Conservation (phyloP, 2,113 vertebrate species). For the Pelobates fuscus region DNA sequence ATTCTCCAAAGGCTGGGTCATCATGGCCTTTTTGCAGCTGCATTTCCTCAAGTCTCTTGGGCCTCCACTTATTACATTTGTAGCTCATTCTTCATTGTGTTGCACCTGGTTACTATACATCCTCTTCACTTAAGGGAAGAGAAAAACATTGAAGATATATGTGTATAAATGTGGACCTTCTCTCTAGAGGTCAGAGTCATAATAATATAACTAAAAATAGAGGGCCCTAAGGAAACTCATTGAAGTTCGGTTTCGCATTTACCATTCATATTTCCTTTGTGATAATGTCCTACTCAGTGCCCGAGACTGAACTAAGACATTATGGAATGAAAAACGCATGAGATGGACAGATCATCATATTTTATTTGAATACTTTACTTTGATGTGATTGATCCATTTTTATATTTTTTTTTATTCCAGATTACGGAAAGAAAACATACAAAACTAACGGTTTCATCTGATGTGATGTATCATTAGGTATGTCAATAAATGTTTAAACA, state of each 20-base stretch:
- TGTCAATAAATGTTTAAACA: no score
- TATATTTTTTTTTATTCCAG: not conserved
- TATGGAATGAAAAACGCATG: not conserved
- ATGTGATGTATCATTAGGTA: no score
- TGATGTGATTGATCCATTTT: not conserved
- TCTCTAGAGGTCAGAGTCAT: conserved; percentile 33
- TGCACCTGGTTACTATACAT: conserved; percentile 44
- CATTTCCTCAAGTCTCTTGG: conserved; percentile 20
- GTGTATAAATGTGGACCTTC: conserved; percentile 52
- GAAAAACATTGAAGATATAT: conserved; percentile 63
- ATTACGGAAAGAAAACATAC: not conserved
- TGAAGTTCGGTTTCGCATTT: conserved; percentile 2
- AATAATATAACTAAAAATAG: conserved; percentile 40
- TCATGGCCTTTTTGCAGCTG: conserved; percentile 19
- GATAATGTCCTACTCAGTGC: conserved; percentile 20
- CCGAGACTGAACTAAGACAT: not conserved
- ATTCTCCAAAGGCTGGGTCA: not conserved
- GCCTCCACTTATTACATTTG: conserved; percentile 14
- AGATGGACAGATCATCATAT: no score
- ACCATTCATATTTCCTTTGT: conserved; percentile 14
- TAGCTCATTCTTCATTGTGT: conserved; percentile 34
- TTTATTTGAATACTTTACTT: not conserved
- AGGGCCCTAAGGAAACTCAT: conserved; percentile 14
- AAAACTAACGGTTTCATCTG: no score
- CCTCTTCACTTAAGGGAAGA: conserved; percentile 55